Conservation (phyloP, 1,140 invertebrate species). For the Melanaphis sacchari region DNA sequence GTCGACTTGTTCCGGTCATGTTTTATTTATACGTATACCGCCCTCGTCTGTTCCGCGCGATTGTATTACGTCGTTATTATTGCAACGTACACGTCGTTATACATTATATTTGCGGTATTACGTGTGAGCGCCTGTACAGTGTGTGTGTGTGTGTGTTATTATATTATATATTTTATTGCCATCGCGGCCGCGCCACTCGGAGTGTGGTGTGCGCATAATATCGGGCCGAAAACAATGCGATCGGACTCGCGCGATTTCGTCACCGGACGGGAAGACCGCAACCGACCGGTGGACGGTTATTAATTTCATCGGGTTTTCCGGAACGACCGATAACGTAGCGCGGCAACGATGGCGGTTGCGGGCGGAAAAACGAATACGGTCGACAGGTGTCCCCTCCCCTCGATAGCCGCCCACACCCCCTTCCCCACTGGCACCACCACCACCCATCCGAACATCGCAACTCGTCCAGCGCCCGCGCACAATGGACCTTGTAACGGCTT, state of each 20-base stretch:
- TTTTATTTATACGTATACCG: conserved; percentile 51
- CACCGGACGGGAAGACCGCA: background rate
- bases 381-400: conserved; percentile 23
- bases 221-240: conserved; percentile 28
- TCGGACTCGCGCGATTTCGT: background rate
- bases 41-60: conserved; percentile 35
- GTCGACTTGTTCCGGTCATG: conserved; percentile 53
- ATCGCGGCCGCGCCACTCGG: background rate
- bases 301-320: conserved; percentile 31
- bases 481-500: background rate
- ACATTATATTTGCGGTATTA: background rate
- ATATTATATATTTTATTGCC: background rate
- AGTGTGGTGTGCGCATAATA: background rate
- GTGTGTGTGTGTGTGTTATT: background rate
- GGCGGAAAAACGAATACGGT: conserved; percentile 23
- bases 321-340: background rate
- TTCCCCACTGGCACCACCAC: background rate
- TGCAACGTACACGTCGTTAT: conserved; percentile 10
- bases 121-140: background rate
- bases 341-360: background rate
- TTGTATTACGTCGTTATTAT: conserved; percentile 2
- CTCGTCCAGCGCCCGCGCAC: background rate
- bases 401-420: background rate
- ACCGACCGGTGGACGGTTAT: background rate
- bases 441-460: too few relatives aligned